A percentile compares a stretch with the other conserved stretches of the same genome.
Conservation (phyloP, 2,797 vertebrate species). For the Nannoperca obscura region DNA sequence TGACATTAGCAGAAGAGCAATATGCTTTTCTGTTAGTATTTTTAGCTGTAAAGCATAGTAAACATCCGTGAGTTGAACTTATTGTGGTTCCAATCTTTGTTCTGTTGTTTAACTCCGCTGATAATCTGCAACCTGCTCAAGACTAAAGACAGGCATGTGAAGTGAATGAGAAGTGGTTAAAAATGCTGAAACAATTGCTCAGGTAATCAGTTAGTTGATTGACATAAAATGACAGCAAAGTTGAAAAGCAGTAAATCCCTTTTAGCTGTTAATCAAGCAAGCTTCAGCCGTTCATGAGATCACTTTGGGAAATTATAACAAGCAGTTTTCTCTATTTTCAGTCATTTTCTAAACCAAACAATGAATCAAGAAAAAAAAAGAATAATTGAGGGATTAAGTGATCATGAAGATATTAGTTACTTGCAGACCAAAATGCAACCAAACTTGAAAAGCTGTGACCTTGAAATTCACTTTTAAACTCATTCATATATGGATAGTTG, state of each 20-base stretch:
- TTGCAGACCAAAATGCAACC: slow-evolving; percentile 4
- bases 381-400: not conserved
- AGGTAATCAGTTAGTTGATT: slow-evolving; percentile 13
- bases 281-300: not conserved
- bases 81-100: slow-evolving; percentile 1
- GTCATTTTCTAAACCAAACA: not conserved
- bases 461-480: not conserved
- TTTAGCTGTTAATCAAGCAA: slow-evolving; percentile 3
- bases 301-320: not conserved
- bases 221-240: not conserved
- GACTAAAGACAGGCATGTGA: not conserved
- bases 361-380: not conserved
- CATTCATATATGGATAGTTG: not conserved
- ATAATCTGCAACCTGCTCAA: slow-evolving; percentile 10
- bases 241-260: not conserved
- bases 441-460: slow-evolving; percentile 5
- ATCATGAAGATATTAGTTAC: not conserved
- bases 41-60: slow-evolving; percentile 4
- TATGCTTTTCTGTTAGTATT: slow-evolving; percentile 23
- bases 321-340: not conserved
- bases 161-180: slow-evolving; percentile 3
- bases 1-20: slow-evolving; percentile 31
- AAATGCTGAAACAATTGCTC: slow-evolving; percentile 15
- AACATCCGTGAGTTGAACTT: slow-evolving; percentile 13
- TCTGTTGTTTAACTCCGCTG: not conserved